A percentile compares a stretch with the other conserved stretches of the same genome.
These are phyloP conservation scores for Idris sp. DNA, from an alignment of 1,140 invertebrate genomes.

Conservation along the genomic window DNA sequence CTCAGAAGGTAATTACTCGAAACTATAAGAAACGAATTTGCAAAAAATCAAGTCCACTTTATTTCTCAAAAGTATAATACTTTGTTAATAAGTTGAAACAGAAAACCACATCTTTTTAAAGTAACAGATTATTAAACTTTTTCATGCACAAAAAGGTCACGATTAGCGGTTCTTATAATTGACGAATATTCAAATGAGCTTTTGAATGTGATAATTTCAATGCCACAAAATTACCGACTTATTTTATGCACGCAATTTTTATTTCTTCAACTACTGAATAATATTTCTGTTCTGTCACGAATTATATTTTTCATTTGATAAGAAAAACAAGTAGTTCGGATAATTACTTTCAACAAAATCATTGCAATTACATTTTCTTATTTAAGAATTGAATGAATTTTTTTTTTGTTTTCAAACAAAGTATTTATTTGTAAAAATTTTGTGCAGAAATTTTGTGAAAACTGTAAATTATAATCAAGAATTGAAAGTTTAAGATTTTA, in stretches of 20 bases:
- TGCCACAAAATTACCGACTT: conserved; percentile 1
- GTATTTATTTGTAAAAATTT: too few species aligned
- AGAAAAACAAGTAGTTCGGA: too few species aligned
- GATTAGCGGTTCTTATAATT: conserved; percentile 6
- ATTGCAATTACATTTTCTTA: too few species aligned
- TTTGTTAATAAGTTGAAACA: conserved; percentile 19
- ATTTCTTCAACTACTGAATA: neutral
- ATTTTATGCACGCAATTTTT: conserved; percentile 22
- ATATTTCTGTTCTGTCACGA: too few species aligned
- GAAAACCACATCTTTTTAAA: conserved; percentile 1
- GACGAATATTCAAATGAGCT: conserved; percentile 21
- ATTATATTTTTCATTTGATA: too few species aligned
- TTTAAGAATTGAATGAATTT: too few species aligned
- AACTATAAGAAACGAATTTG: conserved; percentile 21
- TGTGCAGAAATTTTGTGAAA: too few species aligned
- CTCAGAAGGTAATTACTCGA: conserved; percentile 35
- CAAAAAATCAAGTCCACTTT: conserved; percentile 34
- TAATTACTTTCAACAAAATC: too few species aligned
- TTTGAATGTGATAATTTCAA: conserved; percentile 8
- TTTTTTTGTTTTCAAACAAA: too few species aligned
- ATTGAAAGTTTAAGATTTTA: too few species aligned
- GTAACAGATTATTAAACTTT: conserved; percentile 24
- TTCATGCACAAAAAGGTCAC: neutral
- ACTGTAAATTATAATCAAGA: too few species aligned
- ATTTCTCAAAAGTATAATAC: conserved; percentile 15